These are phyloP conservation scores for Malachius bipustulatus DNA, from an alignment of 2,888 invertebrate genomes.

Conservation along the genomic window DNA sequence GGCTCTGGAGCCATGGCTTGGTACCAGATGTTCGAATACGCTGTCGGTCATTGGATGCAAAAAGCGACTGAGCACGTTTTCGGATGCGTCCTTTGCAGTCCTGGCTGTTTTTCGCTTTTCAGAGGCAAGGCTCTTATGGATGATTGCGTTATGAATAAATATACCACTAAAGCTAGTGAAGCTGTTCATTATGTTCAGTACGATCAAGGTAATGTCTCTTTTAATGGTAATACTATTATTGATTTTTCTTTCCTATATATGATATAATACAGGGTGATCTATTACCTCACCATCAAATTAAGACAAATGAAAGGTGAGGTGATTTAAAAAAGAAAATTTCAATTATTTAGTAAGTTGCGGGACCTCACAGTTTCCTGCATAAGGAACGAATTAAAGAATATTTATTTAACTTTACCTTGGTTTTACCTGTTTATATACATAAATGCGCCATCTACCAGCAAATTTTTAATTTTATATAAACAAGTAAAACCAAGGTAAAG, in stretches of 20 bases:
- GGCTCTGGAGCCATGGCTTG: slow-evolving; percentile 46
- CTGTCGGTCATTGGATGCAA: slow-evolving; percentile 87
- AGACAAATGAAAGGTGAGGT: too few relatives aligned
- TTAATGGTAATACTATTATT: slow-evolving; percentile 1
- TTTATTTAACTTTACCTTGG: too few relatives aligned
- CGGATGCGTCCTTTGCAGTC: slow-evolving; percentile 82
- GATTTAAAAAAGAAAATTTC: too few relatives aligned
- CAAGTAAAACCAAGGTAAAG: too few relatives aligned
- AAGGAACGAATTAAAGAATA: too few relatives aligned
- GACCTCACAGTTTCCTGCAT: too few relatives aligned
- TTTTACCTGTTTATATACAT: too few relatives aligned
- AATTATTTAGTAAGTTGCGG: too few relatives aligned
- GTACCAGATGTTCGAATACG: slow-evolving; percentile 69
- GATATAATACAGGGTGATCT: too few relatives aligned
- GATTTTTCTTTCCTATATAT: neutral
- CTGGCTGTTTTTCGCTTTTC: slow-evolving; percentile 86
- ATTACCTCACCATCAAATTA: too few relatives aligned
- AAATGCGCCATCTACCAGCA: too few relatives aligned
- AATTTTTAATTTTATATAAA: too few relatives aligned
- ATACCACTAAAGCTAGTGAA: slow-evolving; percentile 65
- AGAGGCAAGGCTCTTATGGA: slow-evolving; percentile 83
- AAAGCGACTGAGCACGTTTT: slow-evolving; percentile 86
- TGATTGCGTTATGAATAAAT: slow-evolving; percentile 78
- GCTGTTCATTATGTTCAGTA: slow-evolving; percentile 83
- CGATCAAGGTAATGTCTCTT: slow-evolving; percentile 71